A percentile compares a stretch with the other conserved stretches of the same genome.
phyloP scores from a whole-genome alignment of 2,888 invertebrate genomes.

The Idaea dimidiata region DNA sequence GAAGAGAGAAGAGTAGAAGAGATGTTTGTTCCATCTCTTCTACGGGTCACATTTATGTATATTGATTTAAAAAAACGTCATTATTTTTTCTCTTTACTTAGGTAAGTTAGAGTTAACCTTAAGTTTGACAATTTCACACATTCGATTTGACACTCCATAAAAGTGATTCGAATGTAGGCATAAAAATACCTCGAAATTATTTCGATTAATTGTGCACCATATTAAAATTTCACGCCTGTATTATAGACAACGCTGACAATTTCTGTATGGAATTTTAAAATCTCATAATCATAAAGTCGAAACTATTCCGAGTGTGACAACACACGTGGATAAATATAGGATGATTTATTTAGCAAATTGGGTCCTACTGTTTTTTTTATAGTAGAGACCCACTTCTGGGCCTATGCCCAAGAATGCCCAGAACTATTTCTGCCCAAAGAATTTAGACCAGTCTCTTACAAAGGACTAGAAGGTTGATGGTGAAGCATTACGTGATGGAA shows the following conservation, averaged over 20 bases:
- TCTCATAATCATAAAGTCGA: not conserved
- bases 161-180: not conserved
- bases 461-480: no score
- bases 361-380: not conserved
- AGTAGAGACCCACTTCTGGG: not conserved
- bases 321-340: not conserved
- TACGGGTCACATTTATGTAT: no score
- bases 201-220: constrained; percentile 1
- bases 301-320: not conserved
- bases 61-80: no score
- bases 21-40: no score
- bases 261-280: not conserved
- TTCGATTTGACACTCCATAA: not conserved
- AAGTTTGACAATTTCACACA: not conserved
- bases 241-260: not conserved
- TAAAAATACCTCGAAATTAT: not conserved
- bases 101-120: not conserved
- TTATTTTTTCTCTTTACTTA: no score
- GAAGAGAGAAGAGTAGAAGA: no score
- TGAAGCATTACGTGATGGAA: no score
- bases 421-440: no score
- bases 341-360: not conserved
- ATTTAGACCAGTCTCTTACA: no score
- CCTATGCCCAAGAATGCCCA: no score
- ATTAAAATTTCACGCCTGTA: not conserved